Conservation (phyloP, 1,140 invertebrate genomes). For the Penaeus japonicus region DNA sequence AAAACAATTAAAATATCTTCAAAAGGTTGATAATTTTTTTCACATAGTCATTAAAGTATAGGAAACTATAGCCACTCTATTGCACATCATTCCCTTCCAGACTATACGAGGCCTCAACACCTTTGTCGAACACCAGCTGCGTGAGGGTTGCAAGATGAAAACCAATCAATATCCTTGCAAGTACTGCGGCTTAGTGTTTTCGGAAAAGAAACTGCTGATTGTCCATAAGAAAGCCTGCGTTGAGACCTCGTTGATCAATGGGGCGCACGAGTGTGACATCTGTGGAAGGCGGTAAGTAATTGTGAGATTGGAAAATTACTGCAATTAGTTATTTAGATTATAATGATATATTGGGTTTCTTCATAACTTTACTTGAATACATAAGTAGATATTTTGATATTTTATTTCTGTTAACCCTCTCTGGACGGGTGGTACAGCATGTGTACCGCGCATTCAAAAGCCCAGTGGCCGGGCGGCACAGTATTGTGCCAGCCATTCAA, state of each 20-base stretch:
- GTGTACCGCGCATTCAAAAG: no score
- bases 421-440: no score
- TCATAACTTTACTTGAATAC: no score
- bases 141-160: conserved; percentile 41
- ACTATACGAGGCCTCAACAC: conserved; percentile 17
- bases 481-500: no score
- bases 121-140: conserved; percentile 45
- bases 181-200: conserved; percentile 35
- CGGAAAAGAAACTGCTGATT: conserved; percentile 39
- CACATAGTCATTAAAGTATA: background rate
- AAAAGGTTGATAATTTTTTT: background rate
- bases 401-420: no score
- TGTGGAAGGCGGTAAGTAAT: conserved; percentile 35
- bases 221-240: conserved; percentile 37
- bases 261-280: conserved; percentile 45
- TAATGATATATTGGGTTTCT: no score
- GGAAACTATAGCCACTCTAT: no score
- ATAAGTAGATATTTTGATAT: no score
- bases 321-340: no score
- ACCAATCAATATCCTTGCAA: conserved; percentile 48
- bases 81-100: background rate
- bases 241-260: conserved; percentile 37
- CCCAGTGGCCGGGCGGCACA: no score
- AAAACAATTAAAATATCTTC: no score
- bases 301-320: background rate